Evolutionary conservation across 1,140 invertebrate species (phyloP), one percentile per base, ranked within the genome.

Genomic region (Papilio glaucus): DNA sequence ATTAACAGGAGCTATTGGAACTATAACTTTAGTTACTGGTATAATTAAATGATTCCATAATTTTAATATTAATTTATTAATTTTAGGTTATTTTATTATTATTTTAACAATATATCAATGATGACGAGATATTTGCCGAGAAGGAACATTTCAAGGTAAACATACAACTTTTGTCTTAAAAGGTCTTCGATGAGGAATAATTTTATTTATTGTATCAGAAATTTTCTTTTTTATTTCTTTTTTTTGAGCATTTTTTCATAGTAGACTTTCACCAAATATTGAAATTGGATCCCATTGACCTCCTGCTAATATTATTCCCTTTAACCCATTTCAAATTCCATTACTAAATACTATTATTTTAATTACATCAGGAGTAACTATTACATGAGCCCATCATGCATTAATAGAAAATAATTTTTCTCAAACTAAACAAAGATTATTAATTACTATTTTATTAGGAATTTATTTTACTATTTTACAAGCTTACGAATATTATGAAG

Each of bases 271-370:
- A 0, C 95, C 95, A n/a, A 87, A 85, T 67, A 89, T 95, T 81
- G 95, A 96, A 93, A 87, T 96, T 88, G 94, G 95, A 41, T 74
- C 78, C 72, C 80, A 81, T n/a, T 96, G 95, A 93, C 94, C 94
- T 4, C 95, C 95, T 21, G 72, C 83, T 74, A 93, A 90, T 71
- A 95, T 96, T 88, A 73, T 74, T n/a, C 72, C 92, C 21, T 95
- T 96, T 90, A 95, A 95, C 83, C 94, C 95, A 33, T 94, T 94
- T 87, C 82, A 94, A 89, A 94, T 95, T 85, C 93, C 95, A 68
- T 74, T 96, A 89, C 83, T 96, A 49, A 89, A 95, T 94, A 95
- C 94, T 15, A 88, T 94, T 86, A 93, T 95, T 87, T 80, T 95
- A 85, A 83, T 95, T 81, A 93, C 71, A 6, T 72, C 71, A 29